These are phyloP conservation scores for Leucopsar rothschildi DNA, from an alignment of 2,113 vertebrate species.

Conservation along the genomic window DNA sequence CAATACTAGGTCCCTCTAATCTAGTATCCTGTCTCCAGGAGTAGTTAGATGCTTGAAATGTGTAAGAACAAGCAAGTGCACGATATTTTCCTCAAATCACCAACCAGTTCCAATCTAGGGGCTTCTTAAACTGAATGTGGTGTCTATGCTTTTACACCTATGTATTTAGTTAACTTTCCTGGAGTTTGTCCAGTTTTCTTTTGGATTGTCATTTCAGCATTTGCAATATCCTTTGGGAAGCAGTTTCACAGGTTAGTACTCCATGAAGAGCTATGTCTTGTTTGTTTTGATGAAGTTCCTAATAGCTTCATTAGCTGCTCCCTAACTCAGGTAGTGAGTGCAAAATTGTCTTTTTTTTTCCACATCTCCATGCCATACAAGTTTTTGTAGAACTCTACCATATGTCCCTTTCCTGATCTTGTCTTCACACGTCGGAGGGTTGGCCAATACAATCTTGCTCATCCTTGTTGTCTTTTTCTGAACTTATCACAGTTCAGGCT, in stretches of 20 bases:
- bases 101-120: neutral
- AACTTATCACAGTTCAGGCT: neutral
- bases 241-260: neutral
- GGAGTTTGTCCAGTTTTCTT: neutral
- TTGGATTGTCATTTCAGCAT: neutral
- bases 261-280: neutral
- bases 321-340: neutral
- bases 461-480: neutral
- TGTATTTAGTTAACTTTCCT: neutral
- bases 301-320: neutral
- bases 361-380: neutral
- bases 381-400: neutral
- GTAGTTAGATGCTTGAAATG: neutral
- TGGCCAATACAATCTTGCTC: neutral
- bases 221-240: neutral
- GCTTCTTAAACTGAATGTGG: neutral
- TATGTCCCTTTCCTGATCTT: neutral
- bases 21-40: neutral
- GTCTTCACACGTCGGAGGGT: neutral
- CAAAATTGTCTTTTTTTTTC: neutral
- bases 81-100: neutral
- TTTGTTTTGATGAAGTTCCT: neutral
- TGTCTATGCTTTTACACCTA: neutral
- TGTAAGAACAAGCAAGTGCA: neutral
- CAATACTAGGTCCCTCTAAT: neutral